These are phyloP conservation scores for Cladopsammia gracilis DNA, from an alignment of 64 coral and sea anemone species.

Conservation along the genomic window DNA sequence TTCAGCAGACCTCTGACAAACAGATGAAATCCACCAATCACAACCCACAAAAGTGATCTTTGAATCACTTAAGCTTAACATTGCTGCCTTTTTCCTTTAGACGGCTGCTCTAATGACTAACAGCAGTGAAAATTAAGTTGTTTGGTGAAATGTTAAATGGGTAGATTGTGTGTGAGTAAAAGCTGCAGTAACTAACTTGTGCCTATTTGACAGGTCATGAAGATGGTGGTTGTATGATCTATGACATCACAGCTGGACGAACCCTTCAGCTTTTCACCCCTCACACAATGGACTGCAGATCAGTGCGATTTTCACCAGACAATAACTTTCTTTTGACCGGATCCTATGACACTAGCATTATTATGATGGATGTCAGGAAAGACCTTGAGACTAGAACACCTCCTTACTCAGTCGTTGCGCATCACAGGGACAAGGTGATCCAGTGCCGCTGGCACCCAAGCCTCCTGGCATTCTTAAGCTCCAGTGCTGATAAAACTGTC, in stretches of 20 bases:
- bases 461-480: conserved; percentile 82
- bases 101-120: too few species aligned
- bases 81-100: too few species aligned
- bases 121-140: too few species aligned
- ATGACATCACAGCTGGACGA: conserved; percentile 93
- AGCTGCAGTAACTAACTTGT: not conserved
- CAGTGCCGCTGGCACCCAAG: conserved; percentile 97
- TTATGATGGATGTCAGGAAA: conserved; percentile 88
- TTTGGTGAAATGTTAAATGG: too few species aligned
- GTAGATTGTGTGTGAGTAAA: too few species aligned
- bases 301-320: conserved; percentile 95
- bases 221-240: conserved; percentile 95
- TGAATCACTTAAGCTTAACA: too few species aligned
- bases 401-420: conserved; percentile 81
- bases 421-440: conserved; percentile 95
- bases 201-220: conserved; percentile 79
- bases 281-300: conserved; percentile 93
- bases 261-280: conserved; percentile 90
- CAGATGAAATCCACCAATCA: too few species aligned
- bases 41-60: too few species aligned
- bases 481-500: conserved; percentile 96
- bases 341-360: conserved; percentile 90
- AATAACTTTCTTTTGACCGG: conserved; percentile 86
- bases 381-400: conserved; percentile 75
- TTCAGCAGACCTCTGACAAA: too few species aligned